Evolutionary conservation across 2,113 vertebrate genomes (phyloP).

Genomic region (Sinocyclocheilus rhinocerous): DNA sequence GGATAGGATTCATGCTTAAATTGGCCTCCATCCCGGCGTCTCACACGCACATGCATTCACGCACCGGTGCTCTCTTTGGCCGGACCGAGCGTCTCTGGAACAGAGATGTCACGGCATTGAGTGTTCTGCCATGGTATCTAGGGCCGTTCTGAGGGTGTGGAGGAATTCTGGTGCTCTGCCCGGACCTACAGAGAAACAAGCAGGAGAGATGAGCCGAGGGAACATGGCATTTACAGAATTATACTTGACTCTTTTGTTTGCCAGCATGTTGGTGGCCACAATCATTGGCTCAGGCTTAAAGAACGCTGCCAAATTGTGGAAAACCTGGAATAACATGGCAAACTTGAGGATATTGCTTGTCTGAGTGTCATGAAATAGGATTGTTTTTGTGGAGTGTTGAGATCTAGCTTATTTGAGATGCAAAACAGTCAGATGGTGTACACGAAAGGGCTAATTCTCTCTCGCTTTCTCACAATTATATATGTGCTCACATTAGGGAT

Average conservation of each 20-base stretch:
- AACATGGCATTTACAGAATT: slow-evolving; percentile 16
- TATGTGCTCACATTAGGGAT: slow-evolving; percentile 20
- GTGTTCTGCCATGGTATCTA: slow-evolving; percentile 16
- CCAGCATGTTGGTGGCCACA: slow-evolving; percentile 1
- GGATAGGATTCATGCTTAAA: neutral
- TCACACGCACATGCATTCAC: slow-evolving; percentile 8
- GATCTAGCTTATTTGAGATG: neutral
- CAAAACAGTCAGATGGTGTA: neutral
- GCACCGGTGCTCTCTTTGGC: slow-evolving; percentile 14
- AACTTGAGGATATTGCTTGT: neutral
- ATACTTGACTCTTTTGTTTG: slow-evolving; percentile 13
- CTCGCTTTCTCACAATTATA: slow-evolving; percentile 3
- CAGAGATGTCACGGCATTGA: slow-evolving; percentile 25
- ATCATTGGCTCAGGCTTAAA: neutral
- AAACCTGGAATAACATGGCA: neutral
- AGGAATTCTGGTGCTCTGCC: slow-evolving; percentile 23
- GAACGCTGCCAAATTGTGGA: neutral
- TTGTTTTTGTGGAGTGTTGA: neutral
- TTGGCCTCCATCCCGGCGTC: slow-evolving; percentile 9
- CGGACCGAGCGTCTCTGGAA: neutral
- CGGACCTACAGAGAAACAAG: slow-evolving; percentile 5
- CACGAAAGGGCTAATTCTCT: neutral
- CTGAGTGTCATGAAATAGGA: neutral
- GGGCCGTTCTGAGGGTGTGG: neutral
- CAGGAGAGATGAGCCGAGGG: neutral